Evolutionary conservation across 2,888 invertebrate genomes (phyloP).

Genomic region (Copidosoma aretas): DNA sequence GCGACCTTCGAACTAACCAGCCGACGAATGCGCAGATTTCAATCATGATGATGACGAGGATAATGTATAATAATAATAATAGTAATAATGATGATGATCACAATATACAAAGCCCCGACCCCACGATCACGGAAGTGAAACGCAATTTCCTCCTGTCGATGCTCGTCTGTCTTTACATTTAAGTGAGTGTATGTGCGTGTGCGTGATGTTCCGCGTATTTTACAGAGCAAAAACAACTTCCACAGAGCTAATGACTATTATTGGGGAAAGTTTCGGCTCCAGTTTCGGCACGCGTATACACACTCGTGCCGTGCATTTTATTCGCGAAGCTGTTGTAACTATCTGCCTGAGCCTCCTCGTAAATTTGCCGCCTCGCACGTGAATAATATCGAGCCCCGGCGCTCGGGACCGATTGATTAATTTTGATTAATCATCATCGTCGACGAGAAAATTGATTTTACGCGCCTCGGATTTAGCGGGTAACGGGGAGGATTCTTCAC

Average conservation of each 20-base stretch:
- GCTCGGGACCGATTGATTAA: too few relatives aligned
- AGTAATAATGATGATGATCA: not conserved
- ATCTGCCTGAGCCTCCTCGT: too few relatives aligned
- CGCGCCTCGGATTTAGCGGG: too few relatives aligned
- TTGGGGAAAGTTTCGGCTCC: conserved; percentile 1
- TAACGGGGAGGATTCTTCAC: too few relatives aligned
- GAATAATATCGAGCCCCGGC: too few relatives aligned
- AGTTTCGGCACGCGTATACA: too few relatives aligned
- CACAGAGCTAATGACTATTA: conserved; percentile 23
- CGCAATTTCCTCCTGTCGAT: conserved; percentile 13
- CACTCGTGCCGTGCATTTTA: too few relatives aligned
- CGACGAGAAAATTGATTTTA: too few relatives aligned
- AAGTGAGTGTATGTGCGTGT: not conserved
- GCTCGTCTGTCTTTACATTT: too few relatives aligned
- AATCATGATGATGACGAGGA: conserved; percentile 6
- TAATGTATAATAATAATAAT: not conserved
- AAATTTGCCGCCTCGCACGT: too few relatives aligned
- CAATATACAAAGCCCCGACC: not conserved
- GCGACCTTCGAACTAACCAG: conserved; percentile 21
- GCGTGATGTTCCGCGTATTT: conserved; percentile 3
- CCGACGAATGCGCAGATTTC: not conserved
- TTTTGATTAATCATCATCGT: too few relatives aligned
- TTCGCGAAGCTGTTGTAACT: too few relatives aligned
- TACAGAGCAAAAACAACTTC: conserved; percentile 31
- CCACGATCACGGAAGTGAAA: conserved; percentile 22